Base-by-base conservation (phyloP, 2,113 vertebrate species). In the Grus americana region DNA sequence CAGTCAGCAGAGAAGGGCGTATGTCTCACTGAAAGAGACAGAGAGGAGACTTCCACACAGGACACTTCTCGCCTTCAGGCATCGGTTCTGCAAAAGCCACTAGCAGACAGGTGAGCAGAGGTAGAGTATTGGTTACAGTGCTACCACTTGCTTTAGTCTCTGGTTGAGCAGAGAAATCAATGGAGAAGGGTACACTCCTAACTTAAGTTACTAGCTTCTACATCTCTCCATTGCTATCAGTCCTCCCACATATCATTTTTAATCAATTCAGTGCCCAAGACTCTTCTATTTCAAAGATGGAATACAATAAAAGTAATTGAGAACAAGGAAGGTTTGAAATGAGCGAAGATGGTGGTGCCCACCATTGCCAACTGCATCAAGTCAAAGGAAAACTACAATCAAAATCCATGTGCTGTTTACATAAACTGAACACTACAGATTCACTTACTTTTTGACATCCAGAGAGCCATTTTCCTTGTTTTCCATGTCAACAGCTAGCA, bases 391-490 rank as follows among this genome's bases (percentile, higher is more conserved):
- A 95, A 88, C 49, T 90, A 88, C 88, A 95, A 57, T 71, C 42
- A 82, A 93, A 91, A 88, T 88, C 81, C 82, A 90, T 47, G 42
- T 86, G 83, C 57, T 91, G 54, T 82, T 94, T 90, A 95, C 18
- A 42, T 57, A 94, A 95, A 95, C 88, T 49, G 71, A 93, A 94
- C 70, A 88, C 90, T 73, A 80, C 2, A 73, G 91, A 46, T 96
- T 70, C 27, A 96, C 98, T 98, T 98, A 99, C 99, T 99, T 99
- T 99, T 99, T 99, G 91, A 98, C 98, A 97, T 98, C 98, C 97
- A 99, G 97, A 95, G 99, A 99, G 96, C 99, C 99, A 98, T 99
- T 99, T 98, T 99, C 98, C 97, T 99, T 99, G 97, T 98, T 99
- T 98, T 99, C 99, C 99, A 99, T 99, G 97, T 97, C 98, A 98